phyloP scores from a whole-genome alignment of 2,888 invertebrate genomes.

The Lymantria monacha region DNA sequence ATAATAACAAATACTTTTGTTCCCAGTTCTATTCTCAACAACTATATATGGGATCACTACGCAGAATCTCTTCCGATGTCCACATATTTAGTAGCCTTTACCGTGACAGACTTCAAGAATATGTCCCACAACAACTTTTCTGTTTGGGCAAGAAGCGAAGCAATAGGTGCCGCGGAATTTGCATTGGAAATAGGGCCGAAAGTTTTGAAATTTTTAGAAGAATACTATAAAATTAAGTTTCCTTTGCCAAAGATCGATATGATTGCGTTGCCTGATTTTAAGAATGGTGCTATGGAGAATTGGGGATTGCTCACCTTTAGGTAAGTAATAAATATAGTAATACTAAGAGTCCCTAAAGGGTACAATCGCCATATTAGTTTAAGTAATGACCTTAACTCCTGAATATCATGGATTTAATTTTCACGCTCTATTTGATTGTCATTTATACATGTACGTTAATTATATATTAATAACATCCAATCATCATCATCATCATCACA shows the following conservation, averaged over 20 bases:
- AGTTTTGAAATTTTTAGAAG: slow-evolving; percentile 86
- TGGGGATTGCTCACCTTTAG: slow-evolving; percentile 91
- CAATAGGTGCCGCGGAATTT: slow-evolving; percentile 87
- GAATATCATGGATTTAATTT: too few relatives aligned
- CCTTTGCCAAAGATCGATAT: slow-evolving; percentile 93
- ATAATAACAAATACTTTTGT: background rate
- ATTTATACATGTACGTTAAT: too few relatives aligned
- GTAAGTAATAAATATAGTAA: slow-evolving; percentile 50
- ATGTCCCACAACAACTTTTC: slow-evolving; percentile 83
- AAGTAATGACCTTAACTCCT: too few relatives aligned
- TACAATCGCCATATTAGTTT: too few relatives aligned
- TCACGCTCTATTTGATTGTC: too few relatives aligned
- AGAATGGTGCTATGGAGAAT: slow-evolving; percentile 95
- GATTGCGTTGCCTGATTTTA: slow-evolving; percentile 96
- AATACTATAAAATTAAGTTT: slow-evolving; percentile 89
- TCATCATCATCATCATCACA: too few relatives aligned
- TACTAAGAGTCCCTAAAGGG: too few relatives aligned
- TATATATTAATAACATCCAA: too few relatives aligned
- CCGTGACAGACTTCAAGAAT: slow-evolving; percentile 88
- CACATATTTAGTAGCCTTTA: slow-evolving; percentile 93
- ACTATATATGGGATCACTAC: slow-evolving; percentile 90
- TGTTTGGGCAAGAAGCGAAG: slow-evolving; percentile 87
- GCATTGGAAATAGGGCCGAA: slow-evolving; percentile 89
- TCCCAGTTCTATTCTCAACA: slow-evolving; percentile 77
- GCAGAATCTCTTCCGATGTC: slow-evolving; percentile 92